phyloP scores from a whole-genome alignment of 1,140 invertebrate species.

The Pomacea maculata region DNA sequence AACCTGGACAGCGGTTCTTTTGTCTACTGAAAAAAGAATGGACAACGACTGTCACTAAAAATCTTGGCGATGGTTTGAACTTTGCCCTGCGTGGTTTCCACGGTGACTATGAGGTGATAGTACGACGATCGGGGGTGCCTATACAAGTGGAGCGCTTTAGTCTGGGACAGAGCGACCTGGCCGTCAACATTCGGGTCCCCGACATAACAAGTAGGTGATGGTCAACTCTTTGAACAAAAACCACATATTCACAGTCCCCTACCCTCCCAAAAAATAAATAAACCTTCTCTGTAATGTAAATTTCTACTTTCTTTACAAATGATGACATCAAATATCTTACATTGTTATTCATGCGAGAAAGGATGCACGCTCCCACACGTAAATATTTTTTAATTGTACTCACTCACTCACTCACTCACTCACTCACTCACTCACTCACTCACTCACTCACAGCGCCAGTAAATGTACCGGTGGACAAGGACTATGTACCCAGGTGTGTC shows the following conservation, averaged over 20 bases:
- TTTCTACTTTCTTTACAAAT: no score
- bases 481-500: slow-evolving; percentile 4
- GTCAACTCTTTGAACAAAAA: no score
- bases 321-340: no score
- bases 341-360: no score
- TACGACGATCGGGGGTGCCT: slow-evolving; percentile 30
- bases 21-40: slow-evolving; percentile 35
- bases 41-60: slow-evolving; percentile 34
- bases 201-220: background rate
- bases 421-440: background rate
- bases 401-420: no score
- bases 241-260: no score
- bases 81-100: slow-evolving; percentile 34
- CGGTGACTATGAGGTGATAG: slow-evolving; percentile 42
- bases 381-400: no score
- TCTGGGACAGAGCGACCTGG: slow-evolving; percentile 5
- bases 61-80: slow-evolving; percentile 9
- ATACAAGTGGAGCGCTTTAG: slow-evolving; percentile 27
- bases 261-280: no score
- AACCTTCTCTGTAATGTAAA: no score
- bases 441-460: background rate
- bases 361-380: no score
- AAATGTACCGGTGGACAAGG: background rate
- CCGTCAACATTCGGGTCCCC: slow-evolving; percentile 11
- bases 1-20: slow-evolving; percentile 32